Evolutionary conservation across 1,140 invertebrate species (phyloP), one percentile per base, ranked within the genome.

Genomic region (Harlomillsia oculata): DNA sequence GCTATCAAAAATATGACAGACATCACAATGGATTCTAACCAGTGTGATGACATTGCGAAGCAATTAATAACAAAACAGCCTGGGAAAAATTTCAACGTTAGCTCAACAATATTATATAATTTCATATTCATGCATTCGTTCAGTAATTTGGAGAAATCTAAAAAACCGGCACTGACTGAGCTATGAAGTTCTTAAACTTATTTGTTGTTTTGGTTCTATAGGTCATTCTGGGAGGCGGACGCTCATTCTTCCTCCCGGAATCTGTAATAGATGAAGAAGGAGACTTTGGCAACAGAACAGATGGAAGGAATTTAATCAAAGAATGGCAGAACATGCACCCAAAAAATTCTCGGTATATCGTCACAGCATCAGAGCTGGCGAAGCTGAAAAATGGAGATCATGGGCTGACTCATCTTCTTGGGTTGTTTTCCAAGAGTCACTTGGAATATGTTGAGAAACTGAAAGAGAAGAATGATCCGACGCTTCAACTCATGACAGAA

Each of bases 401-500:
- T n/a, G n/a, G n/a, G n/a, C n/a, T n/a, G n/a, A n/a, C n/a, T 34
- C 32, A 32, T 5, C 11, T 46, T 48, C 6, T 18, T 32, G 77
- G 77, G 45, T 62, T 78, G 30, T 78, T 78, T 64, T 68, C 73
- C n/a, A 73, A 73, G 59, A 73, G 73, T 26, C 76, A 78, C 63
- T 72, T 78, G 72, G 75, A 75, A 49, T 78, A 77, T 56, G 71
- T 77, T 54, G 65, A 71, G 6, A 68, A 81, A 70, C 41, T 78
- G 67, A 72, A 78, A 67, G 78, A 80, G 8, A 75, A 70, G 5
- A 76, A 81, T 2, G 79, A 85, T 67, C 85, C 86, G 0, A 83
- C 85, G 2, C 71, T 94, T 0, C 79, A 80, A 0, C 86, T 92
- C 67, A 85, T 94, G 78, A 86, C 86, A 0, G 76, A 81, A 55